Evolutionary conservation across 2,797 vertebrate species (phyloP), one percentile per base, ranked within the genome.

Genomic region (Anguilla anguilla): DNA sequence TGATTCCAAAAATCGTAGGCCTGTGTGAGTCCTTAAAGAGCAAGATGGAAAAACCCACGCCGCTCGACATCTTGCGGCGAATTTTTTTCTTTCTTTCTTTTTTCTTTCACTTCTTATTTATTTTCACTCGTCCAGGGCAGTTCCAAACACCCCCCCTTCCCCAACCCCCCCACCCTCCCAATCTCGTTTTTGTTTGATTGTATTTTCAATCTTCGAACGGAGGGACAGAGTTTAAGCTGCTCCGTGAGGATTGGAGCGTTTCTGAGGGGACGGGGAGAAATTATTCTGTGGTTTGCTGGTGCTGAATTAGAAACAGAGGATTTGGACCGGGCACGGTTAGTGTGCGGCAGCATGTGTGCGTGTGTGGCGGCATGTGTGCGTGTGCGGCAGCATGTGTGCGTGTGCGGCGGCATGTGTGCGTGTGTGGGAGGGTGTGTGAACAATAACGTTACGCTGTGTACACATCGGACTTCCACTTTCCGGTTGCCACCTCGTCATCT

Each of bases 51-150:
- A 95, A 94, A 94, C 92, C 93, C 89, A 92, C 92, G 91, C 86
- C 7, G 88, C 88, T 82, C 85, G 91, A 10, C 93, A 93, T 91
- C 89, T 91, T 91, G 89, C 57, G n/a, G 90, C 91, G 91, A 93
- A 69, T 77, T 35, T 49, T 46, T 89, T 59, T 83, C n/a, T 17
- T 55, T 31, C 5, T n/a, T 46, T 19, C 39, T 69, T 61, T 31
- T 46, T 6, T 22, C n/a, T 28, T 92, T 51, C 93, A 91, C 43
- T 79, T 87, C 88, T 89, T 91, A 95, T 96, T 96, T 94, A 94
- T 95, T 93, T 96, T 95, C 94, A 93, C 92, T 94, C 95, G 93
- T 95, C 95, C 95, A 93, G 94, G 94, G 95, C 94, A 93, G 94
- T 93, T 95, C 93, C 93, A 93, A 93, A 93, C 92, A 64, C 92